Evolutionary conservation across 2,888 invertebrate species (phyloP).

Genomic region (Hyposoter dolosus): DNA sequence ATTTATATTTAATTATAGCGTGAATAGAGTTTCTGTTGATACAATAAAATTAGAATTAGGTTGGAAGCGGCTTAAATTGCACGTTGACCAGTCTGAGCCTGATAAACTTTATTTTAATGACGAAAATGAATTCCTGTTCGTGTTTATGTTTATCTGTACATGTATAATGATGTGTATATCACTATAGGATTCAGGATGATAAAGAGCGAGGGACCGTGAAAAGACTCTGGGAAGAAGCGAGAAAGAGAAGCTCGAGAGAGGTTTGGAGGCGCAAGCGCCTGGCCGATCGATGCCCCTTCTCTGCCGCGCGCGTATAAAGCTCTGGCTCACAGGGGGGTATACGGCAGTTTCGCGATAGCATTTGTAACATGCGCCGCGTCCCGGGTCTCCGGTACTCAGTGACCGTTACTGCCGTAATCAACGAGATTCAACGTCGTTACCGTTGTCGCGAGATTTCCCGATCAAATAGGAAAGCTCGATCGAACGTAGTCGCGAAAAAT

Average conservation of each 20-base stretch:
- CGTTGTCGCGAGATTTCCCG: conserved; percentile 45
- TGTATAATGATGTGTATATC: neutral
- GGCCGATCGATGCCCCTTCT: conserved; percentile 82
- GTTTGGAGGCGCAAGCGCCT: conserved; percentile 83
- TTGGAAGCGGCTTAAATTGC: neutral
- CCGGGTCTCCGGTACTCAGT: conserved; percentile 70
- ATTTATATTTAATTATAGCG: neutral
- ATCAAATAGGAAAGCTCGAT: conserved; percentile 27
- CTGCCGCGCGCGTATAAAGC: conserved; percentile 82
- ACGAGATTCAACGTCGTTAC: conserved; percentile 44
- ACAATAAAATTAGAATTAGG: neutral
- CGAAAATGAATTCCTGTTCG: conserved; percentile 19
- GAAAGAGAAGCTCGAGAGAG: conserved; percentile 65
- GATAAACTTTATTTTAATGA: conserved; percentile 25
- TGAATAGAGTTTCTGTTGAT: conserved; percentile 11
- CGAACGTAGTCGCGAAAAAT: neutral
- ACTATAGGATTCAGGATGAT: conserved; percentile 4
- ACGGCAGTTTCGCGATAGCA: conserved; percentile 83
- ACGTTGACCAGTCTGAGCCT: neutral
- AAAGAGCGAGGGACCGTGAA: conserved; percentile 26
- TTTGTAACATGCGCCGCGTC: conserved; percentile 81
- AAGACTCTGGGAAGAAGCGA: conserved; percentile 36
- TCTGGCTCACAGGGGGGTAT: conserved; percentile 81
- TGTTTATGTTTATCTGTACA: conserved; percentile 4
- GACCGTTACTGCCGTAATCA: conserved; percentile 59